Evolutionary conservation across 2,888 invertebrate species (phyloP), one percentile per base, ranked within the genome.

Genomic region (Nycteola revayana): DNA sequence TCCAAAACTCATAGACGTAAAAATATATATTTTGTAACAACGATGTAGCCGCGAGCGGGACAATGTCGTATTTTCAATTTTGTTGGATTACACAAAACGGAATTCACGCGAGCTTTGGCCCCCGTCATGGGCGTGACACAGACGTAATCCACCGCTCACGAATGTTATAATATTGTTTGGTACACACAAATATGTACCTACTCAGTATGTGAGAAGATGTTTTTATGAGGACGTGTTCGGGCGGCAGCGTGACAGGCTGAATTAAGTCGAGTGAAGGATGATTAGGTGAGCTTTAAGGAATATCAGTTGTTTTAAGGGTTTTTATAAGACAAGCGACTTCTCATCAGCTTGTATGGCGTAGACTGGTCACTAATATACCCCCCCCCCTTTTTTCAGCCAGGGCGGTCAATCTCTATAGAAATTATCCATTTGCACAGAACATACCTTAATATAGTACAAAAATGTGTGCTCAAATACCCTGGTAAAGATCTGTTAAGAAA

Each of bases 41-140:
- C 43, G 26, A 38, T 43, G 41, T 42, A 27, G 10, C 36, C 42
- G 41, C 34, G 52, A 56, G 48, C 47, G 55, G 43, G 48, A 60
- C 64, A 55, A 52, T 55, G 64, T 55, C 59, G 61, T 63, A 60
- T 61, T 64, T 61, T 61, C 59, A 61, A 61, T 63, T 63, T 63
- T 47, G 56, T 49, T 48, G 61, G 61, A 60, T 61, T 61, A 61
- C 59, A 52, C 40, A 49, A 42, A 48, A 47, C 43, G 44, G 50
- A 44, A 43, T 56, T 53, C 57, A 49, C 54, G 48, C 53, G 49
- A 41, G 64, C 52, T 57, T 60, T 60, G 41, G 33, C 55, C 58
- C 55, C 32, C 44, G 61, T 63, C 58, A 57, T 33, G 43, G 26
- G 48, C 35, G 45, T 57, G 55, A 54, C 57, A 51, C 32, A 43